Base-by-base conservation (phyloP, 1,140 invertebrate genomes). In the Drosophila guanche region DNA sequence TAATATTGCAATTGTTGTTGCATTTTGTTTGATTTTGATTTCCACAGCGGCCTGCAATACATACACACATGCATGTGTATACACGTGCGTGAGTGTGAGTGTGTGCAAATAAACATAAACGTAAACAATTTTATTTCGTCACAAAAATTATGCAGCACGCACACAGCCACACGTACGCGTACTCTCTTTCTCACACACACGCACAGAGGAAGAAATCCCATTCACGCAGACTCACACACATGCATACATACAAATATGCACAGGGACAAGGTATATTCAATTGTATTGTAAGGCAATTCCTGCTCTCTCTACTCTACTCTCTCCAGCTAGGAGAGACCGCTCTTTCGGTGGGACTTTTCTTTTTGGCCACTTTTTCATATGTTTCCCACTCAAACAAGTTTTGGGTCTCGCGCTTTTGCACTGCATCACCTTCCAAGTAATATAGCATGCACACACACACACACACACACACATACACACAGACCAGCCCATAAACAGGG, bases 121-220 rank as follows among this genome's bases (percentile, higher is more conserved):
- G 59, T 69, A 54, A 74, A 79, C 70, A 72, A 61, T 66, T 65
- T 61, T 43, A 73, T 68, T 83, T 79, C 63, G 53, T 67, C 70
- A 73, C 57, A 58, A 81, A 58, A 54, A 46, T 25, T 33, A 55
- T 60, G 62, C 76, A 59, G 57, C 63, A 69, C 60, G 54, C 54
- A 48, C 50, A 66, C 37, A 48, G 42, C 12, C 42, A 12, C 43
- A 57, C 55, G 46, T 57, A 73, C 71, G 62, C 47, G 60, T 46
- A 40, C 70, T 37, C 60, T 51, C 46, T 48, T 51, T 62, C 76
- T 60, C 45, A 57, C 43, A 67, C 58, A 42, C 52, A 57, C 27
- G 12, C 22, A 46, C 65, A 48, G 25, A 40, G 16, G 68, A 42
- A 62, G 54, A 56, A 10, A 51, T 54, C 48, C 46, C 57, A 60